Conservation (phyloP, 2,888 invertebrate genomes). For the Xanthostigma xanthostigma region DNA sequence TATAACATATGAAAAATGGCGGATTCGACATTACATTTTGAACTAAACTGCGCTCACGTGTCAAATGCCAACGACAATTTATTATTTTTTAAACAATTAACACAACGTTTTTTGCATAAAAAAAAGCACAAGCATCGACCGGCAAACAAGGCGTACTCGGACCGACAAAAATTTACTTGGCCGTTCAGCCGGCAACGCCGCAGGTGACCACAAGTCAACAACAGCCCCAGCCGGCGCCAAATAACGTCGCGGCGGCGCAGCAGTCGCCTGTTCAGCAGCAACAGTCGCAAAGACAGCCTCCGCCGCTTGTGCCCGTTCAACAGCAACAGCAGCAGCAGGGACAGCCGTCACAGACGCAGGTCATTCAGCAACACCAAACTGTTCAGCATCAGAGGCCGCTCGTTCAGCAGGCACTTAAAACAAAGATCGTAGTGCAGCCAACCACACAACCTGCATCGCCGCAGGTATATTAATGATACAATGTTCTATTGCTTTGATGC, state of each 20-base stretch:
- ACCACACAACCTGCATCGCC: no score
- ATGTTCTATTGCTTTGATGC: no score
- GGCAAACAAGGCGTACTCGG: constrained; percentile 75
- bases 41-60: no score
- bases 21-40: no score
- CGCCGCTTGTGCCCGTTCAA: constrained; percentile 8
- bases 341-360: constrained; percentile 6
- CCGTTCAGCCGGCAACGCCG: constrained; percentile 50
- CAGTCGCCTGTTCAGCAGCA: constrained; percentile 7
- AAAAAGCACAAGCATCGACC: constrained; percentile 68
- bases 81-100: no score
- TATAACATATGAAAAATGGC: no score
- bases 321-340: constrained; percentile 6
- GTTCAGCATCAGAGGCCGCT: not conserved
- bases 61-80: no score
- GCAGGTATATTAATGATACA: no score
- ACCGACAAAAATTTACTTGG: constrained; percentile 73
- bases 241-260: constrained; percentile 14
- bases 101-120: no score
- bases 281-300: constrained; percentile 4
- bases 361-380: not conserved
- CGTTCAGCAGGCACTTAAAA: constrained; percentile 12
- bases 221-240: constrained; percentile 7
- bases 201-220: constrained; percentile 5
- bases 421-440: constrained; percentile 25